Percentiles rank a stretch among this genome's conserved stretches.
Evolutionary conservation across 1,140 invertebrate species (phyloP).

Genomic region (Brachionus rubens): DNA sequence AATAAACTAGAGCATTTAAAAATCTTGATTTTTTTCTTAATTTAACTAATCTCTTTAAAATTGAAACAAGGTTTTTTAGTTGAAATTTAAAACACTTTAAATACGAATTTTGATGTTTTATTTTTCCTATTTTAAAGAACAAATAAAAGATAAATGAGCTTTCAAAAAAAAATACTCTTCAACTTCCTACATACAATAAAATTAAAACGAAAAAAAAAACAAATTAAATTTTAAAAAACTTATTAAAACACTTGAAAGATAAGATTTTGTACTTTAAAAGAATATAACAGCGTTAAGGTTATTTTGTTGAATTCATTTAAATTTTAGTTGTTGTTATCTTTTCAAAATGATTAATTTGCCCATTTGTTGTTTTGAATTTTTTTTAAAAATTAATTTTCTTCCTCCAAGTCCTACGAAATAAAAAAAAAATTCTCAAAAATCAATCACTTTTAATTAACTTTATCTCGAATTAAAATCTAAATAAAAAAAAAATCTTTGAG

Average conservation of each 20-base stretch:
- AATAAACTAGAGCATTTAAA: no score
- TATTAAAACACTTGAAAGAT: not conserved
- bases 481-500: no score
- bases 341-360: conserved; percentile 22
- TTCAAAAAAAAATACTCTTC: conserved; percentile 10
- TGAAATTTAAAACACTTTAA: no score
- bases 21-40: no score
- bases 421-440: not conserved
- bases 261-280: not conserved
- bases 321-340: not conserved
- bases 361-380: conserved; percentile 13
- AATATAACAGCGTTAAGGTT: not conserved
- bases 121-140: no score
- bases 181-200: conserved; percentile 19
- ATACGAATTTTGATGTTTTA: no score
- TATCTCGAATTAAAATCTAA: no score
- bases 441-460: no score
- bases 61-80: no score
- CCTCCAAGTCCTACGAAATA: no score
- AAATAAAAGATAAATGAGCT: conserved; percentile 2
- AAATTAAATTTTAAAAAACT: no score
- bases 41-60: no score
- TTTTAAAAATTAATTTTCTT: conserved; percentile 17
- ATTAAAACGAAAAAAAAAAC: not conserved
- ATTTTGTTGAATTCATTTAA: conserved; percentile 2